These are phyloP conservation scores for Porites evermanni DNA, from an alignment of 92 coral and sea anemone genomes.

Conservation along the genomic window DNA sequence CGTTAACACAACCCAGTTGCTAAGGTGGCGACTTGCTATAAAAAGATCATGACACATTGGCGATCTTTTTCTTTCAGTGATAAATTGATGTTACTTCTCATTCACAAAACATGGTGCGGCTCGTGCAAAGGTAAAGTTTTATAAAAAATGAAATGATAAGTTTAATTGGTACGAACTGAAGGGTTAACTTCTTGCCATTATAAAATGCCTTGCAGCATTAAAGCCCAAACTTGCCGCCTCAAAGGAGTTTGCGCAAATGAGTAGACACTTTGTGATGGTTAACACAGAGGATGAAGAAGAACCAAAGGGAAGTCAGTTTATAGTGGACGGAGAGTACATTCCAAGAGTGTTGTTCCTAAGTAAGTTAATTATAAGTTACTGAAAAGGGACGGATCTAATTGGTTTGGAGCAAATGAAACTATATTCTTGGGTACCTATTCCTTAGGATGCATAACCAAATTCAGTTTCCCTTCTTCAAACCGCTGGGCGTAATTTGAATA, in stretches of 20 bases:
- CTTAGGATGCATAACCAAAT: background rate
- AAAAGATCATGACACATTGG: background rate
- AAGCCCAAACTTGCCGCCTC: constrained; percentile 90
- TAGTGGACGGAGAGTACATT: constrained; percentile 90
- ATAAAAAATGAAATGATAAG: background rate
- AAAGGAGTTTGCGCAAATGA: constrained; percentile 75
- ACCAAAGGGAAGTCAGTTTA: constrained; percentile 92
- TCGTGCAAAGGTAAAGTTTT: constrained; percentile 78
- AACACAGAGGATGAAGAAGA: constrained; percentile 97
- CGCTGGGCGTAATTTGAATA: no score
- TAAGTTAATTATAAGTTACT: constrained; percentile 37
- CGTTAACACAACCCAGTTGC: no score
- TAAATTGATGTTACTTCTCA: constrained; percentile 76
- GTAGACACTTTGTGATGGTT: constrained; percentile 91
- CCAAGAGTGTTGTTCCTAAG: constrained; percentile 90
- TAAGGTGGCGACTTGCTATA: no score
- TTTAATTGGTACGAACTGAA: no score
- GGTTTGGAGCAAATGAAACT: background rate
- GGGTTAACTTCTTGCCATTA: background rate
- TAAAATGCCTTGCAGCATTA: constrained; percentile 55
- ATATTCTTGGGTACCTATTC: background rate
- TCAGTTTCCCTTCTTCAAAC: no score
- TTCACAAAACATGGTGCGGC: constrained; percentile 90
- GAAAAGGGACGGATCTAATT: no score
- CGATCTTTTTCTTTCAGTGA: constrained; percentile 40